Evolutionary conservation across 2,888 invertebrate species (phyloP), one percentile per base, ranked within the genome.

Genomic region (Dasysyrphus tricinctus): DNA sequence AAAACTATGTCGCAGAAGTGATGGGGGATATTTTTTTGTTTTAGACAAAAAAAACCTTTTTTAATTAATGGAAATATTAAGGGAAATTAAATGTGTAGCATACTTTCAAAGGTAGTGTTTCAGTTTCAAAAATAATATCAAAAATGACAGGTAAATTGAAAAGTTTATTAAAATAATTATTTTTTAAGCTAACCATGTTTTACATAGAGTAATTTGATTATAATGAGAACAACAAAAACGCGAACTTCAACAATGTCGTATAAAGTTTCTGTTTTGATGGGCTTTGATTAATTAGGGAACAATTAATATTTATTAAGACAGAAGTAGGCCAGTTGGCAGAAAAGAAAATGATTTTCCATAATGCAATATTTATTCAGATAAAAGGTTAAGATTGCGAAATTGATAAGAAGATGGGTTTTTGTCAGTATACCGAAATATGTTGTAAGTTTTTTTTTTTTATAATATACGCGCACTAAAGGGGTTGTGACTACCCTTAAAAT

Each of bases 1-100:
- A 32, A 81, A 81, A 74, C 81, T 78, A 44, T 5, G 74, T 69
- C 29, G 77, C 69, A 24, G 51, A 81, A 56, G 77, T 74, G 77
- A 59, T 74, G 77, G 69, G 51, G 54, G 63, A 51, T 63, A 74
- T 81, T 65, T 56, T 76, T 77, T 65, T 47, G 63, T 77, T 70
- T 37, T 59, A 7, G 4, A 77, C 39, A 12, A 24, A n/a, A n/a
- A n/a, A 81, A 84, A 78, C 77, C 29, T 73, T 81, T 74, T 85
- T 65, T 73, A 77, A 65, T 78, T 74, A 85, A 78, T 63, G 70
- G 73, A 63, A 73, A 77, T 70, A 74, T 61, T 74, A 44, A 29
- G 54, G 59, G 79, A 61, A 69, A 63, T n/a, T 44, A n/a, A 44
- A 63, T 63, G 9, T n/a, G 16, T 3, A n/a, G 29, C 24, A 5